Evolutionary conservation across 2,113 vertebrate genomes (phyloP).

Genomic region (Rutilus rutilus): DNA sequence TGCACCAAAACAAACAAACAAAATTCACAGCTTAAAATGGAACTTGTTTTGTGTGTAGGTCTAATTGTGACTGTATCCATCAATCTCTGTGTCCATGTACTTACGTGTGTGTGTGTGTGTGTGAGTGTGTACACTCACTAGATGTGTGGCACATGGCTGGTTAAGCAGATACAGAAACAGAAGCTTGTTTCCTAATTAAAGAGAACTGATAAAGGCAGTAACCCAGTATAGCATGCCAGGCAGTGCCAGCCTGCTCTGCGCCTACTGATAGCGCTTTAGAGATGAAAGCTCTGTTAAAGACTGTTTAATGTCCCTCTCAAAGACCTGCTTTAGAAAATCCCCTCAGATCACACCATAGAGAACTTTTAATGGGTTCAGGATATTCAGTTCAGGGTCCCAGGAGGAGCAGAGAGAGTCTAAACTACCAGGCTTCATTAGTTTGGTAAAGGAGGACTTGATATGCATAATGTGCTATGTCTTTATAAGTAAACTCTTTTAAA

Average conservation of each 20-base stretch:
- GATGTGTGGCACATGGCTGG: conserved; percentile 45
- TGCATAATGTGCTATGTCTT: conserved; percentile 39
- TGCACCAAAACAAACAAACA: too few relatives aligned
- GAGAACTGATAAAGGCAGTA: conserved; percentile 64
- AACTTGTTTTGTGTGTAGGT: neutral
- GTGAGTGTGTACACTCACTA: conserved; percentile 1
- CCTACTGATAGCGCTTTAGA: conserved; percentile 60
- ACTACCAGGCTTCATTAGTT: conserved; percentile 47
- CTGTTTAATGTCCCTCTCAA: conserved; percentile 50
- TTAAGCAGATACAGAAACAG: conserved; percentile 65
- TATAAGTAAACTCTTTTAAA: conserved; percentile 31
- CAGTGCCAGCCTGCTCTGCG: conserved; percentile 59
- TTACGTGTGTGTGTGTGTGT: neutral
- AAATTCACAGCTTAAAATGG: neutral
- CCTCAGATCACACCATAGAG: conserved; percentile 48
- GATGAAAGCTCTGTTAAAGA: conserved; percentile 50
- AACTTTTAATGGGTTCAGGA: conserved; percentile 59
- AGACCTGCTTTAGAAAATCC: conserved; percentile 49
- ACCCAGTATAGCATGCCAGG: conserved; percentile 63
- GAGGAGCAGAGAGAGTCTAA: conserved; percentile 39
- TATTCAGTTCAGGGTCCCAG: conserved; percentile 39
- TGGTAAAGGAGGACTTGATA: conserved; percentile 21
- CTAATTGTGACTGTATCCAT: neutral
- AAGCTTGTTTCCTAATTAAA: conserved; percentile 71
- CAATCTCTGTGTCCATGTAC: neutral